phyloP scores from a whole-genome alignment of 2,797 vertebrate species.

The Schizopygopsis malacanthus region DNA sequence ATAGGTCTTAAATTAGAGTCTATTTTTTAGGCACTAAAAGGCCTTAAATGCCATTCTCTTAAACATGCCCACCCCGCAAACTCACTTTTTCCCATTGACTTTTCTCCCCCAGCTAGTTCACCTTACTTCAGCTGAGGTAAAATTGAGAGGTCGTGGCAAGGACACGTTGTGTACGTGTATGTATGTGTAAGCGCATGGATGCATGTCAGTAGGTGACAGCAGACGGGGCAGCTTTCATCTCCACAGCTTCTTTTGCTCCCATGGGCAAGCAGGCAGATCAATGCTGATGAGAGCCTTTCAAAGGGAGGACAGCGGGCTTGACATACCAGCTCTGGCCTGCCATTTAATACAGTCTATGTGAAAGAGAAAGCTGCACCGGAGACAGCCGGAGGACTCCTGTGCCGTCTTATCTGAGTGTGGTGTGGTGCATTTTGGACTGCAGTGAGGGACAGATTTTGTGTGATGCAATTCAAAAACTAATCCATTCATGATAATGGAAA shows the following conservation, averaged over 20 bases:
- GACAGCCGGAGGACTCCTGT: slow-evolving; percentile 23
- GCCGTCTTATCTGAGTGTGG: slow-evolving; percentile 26
- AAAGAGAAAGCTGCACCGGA: neutral
- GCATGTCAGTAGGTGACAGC: slow-evolving; percentile 44
- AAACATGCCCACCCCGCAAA: neutral
- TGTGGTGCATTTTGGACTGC: neutral
- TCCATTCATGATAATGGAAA: too few species aligned
- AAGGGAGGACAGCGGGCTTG: neutral
- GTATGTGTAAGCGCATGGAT: slow-evolving; percentile 12
- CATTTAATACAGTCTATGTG: slow-evolving; percentile 43
- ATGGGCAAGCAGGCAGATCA: slow-evolving; percentile 37
- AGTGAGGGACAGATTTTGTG: neutral
- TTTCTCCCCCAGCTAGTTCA: neutral
- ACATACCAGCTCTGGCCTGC: slow-evolving; percentile 28
- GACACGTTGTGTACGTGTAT: neutral
- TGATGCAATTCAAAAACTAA: slow-evolving; percentile 17
- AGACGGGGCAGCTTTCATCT: slow-evolving; percentile 37
- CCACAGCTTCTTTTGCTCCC: slow-evolving; percentile 34
- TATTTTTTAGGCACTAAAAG: neutral
- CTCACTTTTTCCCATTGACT: neutral
- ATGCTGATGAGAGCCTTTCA: slow-evolving; percentile 37
- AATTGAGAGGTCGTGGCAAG: slow-evolving; percentile 1
- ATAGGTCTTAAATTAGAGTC: too few species aligned
- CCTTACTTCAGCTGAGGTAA: neutral
- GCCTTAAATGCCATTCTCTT: neutral